Evolutionary conservation across 2,888 invertebrate species (phyloP).

Genomic region (Monoplex corrugatus): DNA sequence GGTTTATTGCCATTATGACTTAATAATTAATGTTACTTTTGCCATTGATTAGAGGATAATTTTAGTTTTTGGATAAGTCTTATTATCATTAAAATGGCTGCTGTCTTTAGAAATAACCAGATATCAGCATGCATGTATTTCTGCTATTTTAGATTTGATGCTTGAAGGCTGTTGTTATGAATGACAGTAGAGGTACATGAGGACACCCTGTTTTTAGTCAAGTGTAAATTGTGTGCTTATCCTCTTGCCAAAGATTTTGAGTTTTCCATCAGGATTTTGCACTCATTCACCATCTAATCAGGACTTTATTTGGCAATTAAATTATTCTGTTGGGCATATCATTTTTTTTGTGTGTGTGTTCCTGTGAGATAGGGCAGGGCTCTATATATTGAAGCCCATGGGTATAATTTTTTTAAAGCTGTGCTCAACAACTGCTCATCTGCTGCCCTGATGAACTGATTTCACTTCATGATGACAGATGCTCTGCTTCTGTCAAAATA

Average conservation of each 20-base stretch:
- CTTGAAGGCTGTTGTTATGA: too few species aligned
- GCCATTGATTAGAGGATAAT: too few species aligned
- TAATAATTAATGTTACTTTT: too few species aligned
- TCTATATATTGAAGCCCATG: background rate
- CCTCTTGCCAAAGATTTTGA: constrained; percentile 16
- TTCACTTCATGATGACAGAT: background rate
- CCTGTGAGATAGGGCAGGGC: constrained; percentile 30
- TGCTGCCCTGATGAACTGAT: background rate
- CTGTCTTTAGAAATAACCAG: too few species aligned
- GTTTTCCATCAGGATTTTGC: background rate
- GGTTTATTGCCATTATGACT: too few species aligned
- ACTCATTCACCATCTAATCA: background rate
- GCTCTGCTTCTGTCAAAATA: background rate
- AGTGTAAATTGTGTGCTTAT: background rate
- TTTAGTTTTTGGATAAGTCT: too few species aligned
- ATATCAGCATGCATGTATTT: too few species aligned
- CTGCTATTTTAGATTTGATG: too few species aligned
- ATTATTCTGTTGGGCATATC: constrained; percentile 26
- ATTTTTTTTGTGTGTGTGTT: background rate
- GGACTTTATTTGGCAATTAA: background rate
- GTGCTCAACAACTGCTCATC: background rate
- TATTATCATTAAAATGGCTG: too few species aligned
- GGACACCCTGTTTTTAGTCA: too few species aligned
- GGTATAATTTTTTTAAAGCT: background rate
- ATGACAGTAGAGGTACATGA: too few species aligned